A percentile compares a stretch with the other conserved stretches of the same genome.
Evolutionary conservation across 2,797 vertebrate genomes (phyloP).

Genomic region (Chaunax sp.): DNA sequence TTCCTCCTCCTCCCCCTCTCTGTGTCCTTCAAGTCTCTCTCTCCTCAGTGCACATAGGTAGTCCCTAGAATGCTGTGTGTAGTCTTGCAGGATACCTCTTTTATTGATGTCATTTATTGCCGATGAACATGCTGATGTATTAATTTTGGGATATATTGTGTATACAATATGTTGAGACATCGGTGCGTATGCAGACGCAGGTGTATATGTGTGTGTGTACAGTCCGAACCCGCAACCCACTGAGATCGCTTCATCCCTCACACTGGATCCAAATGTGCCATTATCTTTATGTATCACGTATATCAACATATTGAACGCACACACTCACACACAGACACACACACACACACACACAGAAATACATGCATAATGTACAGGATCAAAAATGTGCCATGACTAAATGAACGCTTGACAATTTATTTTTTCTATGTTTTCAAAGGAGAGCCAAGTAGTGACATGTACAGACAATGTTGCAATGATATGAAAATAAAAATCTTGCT

Average conservation of each 20-base stretch:
- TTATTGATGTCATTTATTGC: slow-evolving; percentile 69
- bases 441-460: slow-evolving; percentile 93
- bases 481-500: slow-evolving; percentile 88
- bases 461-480: slow-evolving; percentile 91
- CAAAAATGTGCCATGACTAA: slow-evolving; percentile 87
- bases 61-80: slow-evolving; percentile 76
- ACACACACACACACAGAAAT: slow-evolving; percentile 52
- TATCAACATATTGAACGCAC: slow-evolving; percentile 59
- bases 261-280: slow-evolving; percentile 87
- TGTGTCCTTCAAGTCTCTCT: slow-evolving; percentile 44
- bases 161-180: slow-evolving; percentile 64
- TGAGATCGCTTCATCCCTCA: slow-evolving; percentile 74
- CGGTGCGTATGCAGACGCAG: slow-evolving; percentile 57
- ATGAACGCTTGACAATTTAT: slow-evolving; percentile 86
- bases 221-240: slow-evolving; percentile 61
- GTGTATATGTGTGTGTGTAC: slow-evolving; percentile 70
- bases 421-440: slow-evolving; percentile 91
- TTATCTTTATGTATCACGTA: slow-evolving; percentile 76
- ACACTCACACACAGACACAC: slow-evolving; percentile 39
- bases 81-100: slow-evolving; percentile 76
- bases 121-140: slow-evolving; percentile 73
- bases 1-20: slow-evolving; percentile 37
- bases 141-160: slow-evolving; percentile 73
- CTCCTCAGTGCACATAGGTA: slow-evolving; percentile 67
- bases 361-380: slow-evolving; percentile 82